Base-by-base conservation (phyloP, 1,140 invertebrate species). In the Tigriopus japonicus region DNA sequence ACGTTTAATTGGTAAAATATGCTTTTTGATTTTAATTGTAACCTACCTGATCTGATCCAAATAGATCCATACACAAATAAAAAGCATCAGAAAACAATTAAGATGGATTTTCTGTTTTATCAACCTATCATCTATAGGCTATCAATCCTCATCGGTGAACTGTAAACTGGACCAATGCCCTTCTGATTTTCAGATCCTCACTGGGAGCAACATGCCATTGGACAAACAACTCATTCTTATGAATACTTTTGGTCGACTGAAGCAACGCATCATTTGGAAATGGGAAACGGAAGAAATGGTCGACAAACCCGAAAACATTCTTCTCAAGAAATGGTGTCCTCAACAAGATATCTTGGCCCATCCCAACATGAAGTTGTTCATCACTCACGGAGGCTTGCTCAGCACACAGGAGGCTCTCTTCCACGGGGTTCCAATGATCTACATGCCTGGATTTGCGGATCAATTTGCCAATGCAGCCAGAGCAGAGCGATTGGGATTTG, bases 241-340 rank as follows among this genome's bases (percentile, higher is more conserved):
- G 23, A 59, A 64, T 17, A 62, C 60, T n/a, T 64, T 67, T 40
- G 40, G 49, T 6, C 59, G 60, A n/a, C 62, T 60, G 21, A 60
- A 60, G 21, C 28, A 52, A 21, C 15, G 28, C 14, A 41, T 60
- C 14, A 52, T 60, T 42, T 52, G 42, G 45, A 60, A 60, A 35
- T 60, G 58, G 58, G 58, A 60, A 14, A 58, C 13, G 2, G 58
- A 60, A 17, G 17, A 49, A 19, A n/a, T 60, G 42, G 15, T 7
- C n/a, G 43, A 35, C 7, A 42, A 17, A 9, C 42, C 58, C 13
- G 17, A 9, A 5, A 60, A 60, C 28, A n/a, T 60, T n/a, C 19
- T 21, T 15, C 14, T 60, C 6, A 21, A 13, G 6, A 49, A 60
- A 56, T 60, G 58, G 58, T 24, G 17, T 6, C 45, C 45, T 24